A percentile compares a stretch with the other conserved stretches of the same genome.
Conservation (phyloP, 1,140 invertebrate genomes). For the Atta texana region DNA sequence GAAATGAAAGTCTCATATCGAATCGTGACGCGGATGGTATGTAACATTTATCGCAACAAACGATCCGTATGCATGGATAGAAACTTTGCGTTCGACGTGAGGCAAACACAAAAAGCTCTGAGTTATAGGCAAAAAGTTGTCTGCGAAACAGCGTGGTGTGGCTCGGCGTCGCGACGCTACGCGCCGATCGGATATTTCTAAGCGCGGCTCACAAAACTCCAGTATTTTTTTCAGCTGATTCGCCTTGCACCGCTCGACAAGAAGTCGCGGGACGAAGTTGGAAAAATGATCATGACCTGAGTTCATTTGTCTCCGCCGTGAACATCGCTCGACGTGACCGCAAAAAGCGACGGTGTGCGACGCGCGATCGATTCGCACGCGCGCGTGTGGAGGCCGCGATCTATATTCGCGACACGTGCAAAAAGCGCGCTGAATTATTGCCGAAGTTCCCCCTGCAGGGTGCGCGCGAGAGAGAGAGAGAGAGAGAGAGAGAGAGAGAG, state of each 20-base stretch:
- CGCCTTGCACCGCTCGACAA: constrained; percentile 9
- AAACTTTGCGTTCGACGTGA: background rate
- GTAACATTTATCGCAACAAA: constrained; percentile 27
- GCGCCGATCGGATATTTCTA: constrained; percentile 1
- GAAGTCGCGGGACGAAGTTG: constrained; percentile 50
- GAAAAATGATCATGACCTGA: constrained; percentile 64
- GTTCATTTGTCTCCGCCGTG: constrained; percentile 63
- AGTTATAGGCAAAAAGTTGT: constrained; percentile 47
- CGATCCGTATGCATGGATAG: constrained; percentile 14
- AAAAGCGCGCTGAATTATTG: constrained; percentile 62
- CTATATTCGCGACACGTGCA: constrained; percentile 60
- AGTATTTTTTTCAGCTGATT: constrained; percentile 16
- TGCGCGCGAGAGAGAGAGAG: background rate
- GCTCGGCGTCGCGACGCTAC: constrained; percentile 12
- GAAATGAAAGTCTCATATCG: background rate
- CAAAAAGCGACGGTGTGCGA: constrained; percentile 55
- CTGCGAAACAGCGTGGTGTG: background rate
- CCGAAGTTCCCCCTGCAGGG: constrained; percentile 47
- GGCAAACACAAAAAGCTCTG: constrained; percentile 22
- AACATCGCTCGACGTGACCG: constrained; percentile 52
- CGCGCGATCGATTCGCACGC: constrained; percentile 60
- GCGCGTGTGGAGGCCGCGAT: constrained; percentile 57
- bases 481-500: background rate
- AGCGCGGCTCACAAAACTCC: background rate
- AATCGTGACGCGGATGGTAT: constrained; percentile 1